These are phyloP conservation scores for Sycophila texana DNA, from an alignment of 2,888 invertebrate species.

Conservation along the genomic window DNA sequence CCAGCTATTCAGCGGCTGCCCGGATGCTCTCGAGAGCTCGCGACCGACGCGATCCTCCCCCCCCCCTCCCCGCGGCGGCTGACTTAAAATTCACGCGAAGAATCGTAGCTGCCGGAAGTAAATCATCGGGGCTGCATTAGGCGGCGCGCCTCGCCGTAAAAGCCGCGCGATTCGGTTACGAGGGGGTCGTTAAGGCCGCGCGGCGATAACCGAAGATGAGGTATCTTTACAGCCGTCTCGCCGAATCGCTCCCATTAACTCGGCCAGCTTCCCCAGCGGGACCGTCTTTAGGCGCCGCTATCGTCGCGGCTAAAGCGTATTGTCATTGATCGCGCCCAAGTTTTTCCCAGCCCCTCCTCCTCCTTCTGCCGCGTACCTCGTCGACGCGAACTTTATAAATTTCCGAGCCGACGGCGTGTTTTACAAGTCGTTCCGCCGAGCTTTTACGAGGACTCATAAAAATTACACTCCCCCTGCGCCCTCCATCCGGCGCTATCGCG, in stretches of 20 bases:
- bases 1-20: conserved; percentile 14
- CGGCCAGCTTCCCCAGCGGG: too few species aligned
- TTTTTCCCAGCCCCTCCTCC: not conserved
- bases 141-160: not conserved
- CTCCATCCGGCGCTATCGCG: too few species aligned
- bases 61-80: not conserved
- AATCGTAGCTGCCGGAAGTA: not conserved
- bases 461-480: too few species aligned
- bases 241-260: conserved; percentile 4
- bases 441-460: too few species aligned
- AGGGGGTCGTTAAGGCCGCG: conserved; percentile 3
- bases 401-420: too few species aligned
- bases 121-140: not conserved
- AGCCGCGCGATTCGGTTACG: conserved; percentile 21
- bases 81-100: conserved; percentile 20
- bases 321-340: too few species aligned
- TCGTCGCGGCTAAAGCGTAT: too few species aligned
- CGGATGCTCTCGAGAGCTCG: not conserved
- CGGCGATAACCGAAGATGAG: conserved; percentile 25
- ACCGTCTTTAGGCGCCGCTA: too few species aligned
- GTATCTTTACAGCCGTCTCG: conserved; percentile 22
- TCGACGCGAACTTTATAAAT: too few species aligned
- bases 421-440: too few species aligned
- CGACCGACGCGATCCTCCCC: too few species aligned
- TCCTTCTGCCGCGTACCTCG: not conserved